phyloP scores from a whole-genome alignment of 92 coral and sea anemone species.

The Diadumene lineata region DNA sequence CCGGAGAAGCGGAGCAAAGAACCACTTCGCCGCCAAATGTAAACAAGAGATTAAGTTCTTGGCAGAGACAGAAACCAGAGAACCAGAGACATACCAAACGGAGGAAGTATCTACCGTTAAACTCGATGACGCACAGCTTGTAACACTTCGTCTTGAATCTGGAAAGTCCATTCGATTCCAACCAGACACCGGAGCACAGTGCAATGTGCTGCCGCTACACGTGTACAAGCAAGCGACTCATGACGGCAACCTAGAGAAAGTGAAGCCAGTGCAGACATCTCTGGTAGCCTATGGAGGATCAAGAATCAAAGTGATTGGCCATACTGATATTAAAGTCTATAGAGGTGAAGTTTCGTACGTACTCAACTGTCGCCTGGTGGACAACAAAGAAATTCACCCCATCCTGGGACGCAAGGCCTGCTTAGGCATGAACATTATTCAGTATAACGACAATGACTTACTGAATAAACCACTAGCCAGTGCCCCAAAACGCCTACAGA shows the following conservation, averaged over 20 bases:
- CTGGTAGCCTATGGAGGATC: conserved; percentile 62
- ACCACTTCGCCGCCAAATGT: conserved; percentile 38
- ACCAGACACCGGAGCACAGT: conserved; percentile 73
- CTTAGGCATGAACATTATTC: conserved; percentile 64
- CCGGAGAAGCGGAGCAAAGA: conserved; percentile 28
- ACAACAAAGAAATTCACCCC: conserved; percentile 59
- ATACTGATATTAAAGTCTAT: conserved; percentile 34
- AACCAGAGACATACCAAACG: conserved; percentile 22
- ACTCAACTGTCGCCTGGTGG: conserved; percentile 52
- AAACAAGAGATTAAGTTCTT: conserved; percentile 3
- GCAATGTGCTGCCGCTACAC: conserved; percentile 58
- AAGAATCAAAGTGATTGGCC: conserved; percentile 51
- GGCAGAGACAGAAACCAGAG: conserved; percentile 6
- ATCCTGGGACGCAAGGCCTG: conserved; percentile 72
- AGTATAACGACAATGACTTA: conserved; percentile 61
- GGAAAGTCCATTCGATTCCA: conserved; percentile 63
- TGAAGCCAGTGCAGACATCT: conserved; percentile 44
- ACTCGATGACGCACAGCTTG: conserved; percentile 59
- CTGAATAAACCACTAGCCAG: conserved; percentile 39
- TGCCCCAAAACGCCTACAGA: conserved; percentile 42
- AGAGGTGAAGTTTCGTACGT: conserved; percentile 29
- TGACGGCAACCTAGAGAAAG: conserved; percentile 37
- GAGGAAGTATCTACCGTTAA: conserved; percentile 42
- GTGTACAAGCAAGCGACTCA: conserved; percentile 54
- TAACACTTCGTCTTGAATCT: conserved; percentile 49